A percentile compares a stretch with the other conserved stretches of the same genome.
Evolutionary conservation across 2,888 invertebrate species (phyloP).

Genomic region (Galerucella pusilla): DNA sequence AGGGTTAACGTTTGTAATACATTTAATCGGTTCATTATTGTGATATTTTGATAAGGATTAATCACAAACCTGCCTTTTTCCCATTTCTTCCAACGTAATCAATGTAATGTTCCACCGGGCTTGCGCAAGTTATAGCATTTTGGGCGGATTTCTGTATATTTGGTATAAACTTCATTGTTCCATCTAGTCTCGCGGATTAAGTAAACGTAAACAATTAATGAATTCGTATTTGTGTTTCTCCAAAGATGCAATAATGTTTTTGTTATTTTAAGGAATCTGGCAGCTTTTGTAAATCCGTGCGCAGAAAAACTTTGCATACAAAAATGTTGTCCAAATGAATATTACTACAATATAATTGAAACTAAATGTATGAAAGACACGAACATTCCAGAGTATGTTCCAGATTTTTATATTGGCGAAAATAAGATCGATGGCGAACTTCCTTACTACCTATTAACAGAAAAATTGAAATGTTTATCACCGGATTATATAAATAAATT

Average conservation of each 20-base stretch:
- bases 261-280: slow-evolving; percentile 32
- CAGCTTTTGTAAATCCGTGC: slow-evolving; percentile 42
- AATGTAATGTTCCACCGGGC: no score
- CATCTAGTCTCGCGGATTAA: no score
- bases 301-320: slow-evolving; percentile 39
- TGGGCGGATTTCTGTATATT: no score
- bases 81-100: no score
- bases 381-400: slow-evolving; percentile 20
- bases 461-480: slow-evolving; percentile 33
- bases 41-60: no score
- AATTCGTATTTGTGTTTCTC: no score
- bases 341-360: slow-evolving; percentile 36
- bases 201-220: no score
- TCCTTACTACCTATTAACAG: slow-evolving; percentile 28
- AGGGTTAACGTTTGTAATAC: no score
- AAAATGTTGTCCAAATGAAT: slow-evolving; percentile 43
- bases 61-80: no score
- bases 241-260: neutral
- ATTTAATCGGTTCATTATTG: no score
- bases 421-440: neutral
- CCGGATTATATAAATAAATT: slow-evolving; percentile 26
- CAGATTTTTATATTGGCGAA: slow-evolving; percentile 28
- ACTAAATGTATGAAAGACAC: slow-evolving; percentile 24
- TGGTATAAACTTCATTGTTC: no score
- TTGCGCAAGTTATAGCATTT: no score